Conservation (phyloP, 2,797 vertebrate species). For the Coranthus polyacanthus region DNA sequence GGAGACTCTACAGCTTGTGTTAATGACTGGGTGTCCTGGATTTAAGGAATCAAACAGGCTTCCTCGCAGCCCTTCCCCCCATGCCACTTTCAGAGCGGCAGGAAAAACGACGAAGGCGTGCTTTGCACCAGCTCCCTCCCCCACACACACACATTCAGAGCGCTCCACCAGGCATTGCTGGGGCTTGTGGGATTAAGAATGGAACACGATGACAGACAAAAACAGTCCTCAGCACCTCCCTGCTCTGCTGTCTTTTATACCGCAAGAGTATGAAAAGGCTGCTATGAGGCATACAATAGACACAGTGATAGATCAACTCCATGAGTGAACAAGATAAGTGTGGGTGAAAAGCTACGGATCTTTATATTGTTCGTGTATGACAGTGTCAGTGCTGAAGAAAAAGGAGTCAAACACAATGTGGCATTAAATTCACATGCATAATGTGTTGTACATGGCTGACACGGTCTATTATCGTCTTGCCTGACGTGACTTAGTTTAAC, state of each 20-base stretch:
- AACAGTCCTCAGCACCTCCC: slow-evolving; percentile 83
- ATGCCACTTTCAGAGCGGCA: slow-evolving; percentile 79
- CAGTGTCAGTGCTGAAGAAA: slow-evolving; percentile 54
- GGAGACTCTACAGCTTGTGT: slow-evolving; percentile 55
- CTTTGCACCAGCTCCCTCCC: slow-evolving; percentile 79
- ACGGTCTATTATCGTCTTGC: slow-evolving; percentile 24
- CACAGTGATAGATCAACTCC: slow-evolving; percentile 78
- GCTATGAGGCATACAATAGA: slow-evolving; percentile 78
- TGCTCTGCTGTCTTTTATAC: slow-evolving; percentile 76
- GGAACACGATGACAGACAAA: slow-evolving; percentile 85
- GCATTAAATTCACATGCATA: slow-evolving; percentile 48
- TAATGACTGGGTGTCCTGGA: slow-evolving; percentile 76
- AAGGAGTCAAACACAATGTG: slow-evolving; percentile 44
- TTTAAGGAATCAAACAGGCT: slow-evolving; percentile 81
- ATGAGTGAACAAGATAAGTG: slow-evolving; percentile 78
- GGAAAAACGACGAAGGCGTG: slow-evolving; percentile 75
- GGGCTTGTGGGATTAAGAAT: slow-evolving; percentile 85
- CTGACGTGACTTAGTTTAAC: slow-evolving; percentile 15
- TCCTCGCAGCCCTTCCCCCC: slow-evolving; percentile 77
- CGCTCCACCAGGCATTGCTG: slow-evolving; percentile 78
- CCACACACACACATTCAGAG: slow-evolving; percentile 60
- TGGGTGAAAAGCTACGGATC: slow-evolving; percentile 74
- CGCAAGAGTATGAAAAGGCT: slow-evolving; percentile 80
- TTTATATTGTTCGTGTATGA: slow-evolving; percentile 66
- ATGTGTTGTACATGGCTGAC: slow-evolving; percentile 31